phyloP scores from a whole-genome alignment of 1,140 invertebrate species.

The Pachypsylla venusta region DNA sequence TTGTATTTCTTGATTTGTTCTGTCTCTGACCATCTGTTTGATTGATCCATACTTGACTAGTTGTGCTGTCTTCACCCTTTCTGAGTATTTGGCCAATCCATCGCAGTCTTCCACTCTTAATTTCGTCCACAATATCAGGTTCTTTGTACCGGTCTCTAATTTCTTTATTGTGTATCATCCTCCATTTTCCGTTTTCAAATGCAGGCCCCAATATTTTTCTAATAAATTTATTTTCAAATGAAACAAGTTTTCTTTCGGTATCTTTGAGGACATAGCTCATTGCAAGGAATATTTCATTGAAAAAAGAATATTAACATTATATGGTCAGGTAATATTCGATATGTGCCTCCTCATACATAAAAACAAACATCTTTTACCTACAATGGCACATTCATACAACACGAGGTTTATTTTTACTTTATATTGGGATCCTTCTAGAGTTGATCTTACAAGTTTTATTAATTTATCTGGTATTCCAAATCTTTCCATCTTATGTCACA shows the following conservation, averaged over 20 bases:
- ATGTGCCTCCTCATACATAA: no score
- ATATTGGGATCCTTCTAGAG: no score
- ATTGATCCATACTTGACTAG: not conserved
- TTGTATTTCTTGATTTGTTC: conserved; percentile 7
- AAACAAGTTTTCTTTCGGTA: conserved; percentile 9
- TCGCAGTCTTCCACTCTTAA: not conserved
- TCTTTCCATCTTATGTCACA: no score
- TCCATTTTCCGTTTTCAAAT: conserved; percentile 10
- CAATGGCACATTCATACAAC: no score
- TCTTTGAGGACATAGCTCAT: no score
- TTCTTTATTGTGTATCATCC: conserved; percentile 12
- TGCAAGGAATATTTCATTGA: no score
- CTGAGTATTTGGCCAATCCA: not conserved
- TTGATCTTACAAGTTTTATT: no score
- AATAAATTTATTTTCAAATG: conserved; percentile 15
- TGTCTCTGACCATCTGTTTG: not conserved
- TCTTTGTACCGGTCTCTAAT: conserved; percentile 8
- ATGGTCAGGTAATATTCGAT: no score
- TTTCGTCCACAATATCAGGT: conserved; percentile 10
- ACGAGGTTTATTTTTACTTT: no score
- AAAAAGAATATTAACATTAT: no score
- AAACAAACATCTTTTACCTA: no score
- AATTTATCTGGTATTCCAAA: no score
- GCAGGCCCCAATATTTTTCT: conserved; percentile 13
- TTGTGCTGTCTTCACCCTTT: not conserved